Percentiles rank a stretch among this genome's conserved stretches.
These are phyloP conservation scores for Drosophila lacicola DNA, from an alignment of 2,888 invertebrate species.

Conservation along the genomic window DNA sequence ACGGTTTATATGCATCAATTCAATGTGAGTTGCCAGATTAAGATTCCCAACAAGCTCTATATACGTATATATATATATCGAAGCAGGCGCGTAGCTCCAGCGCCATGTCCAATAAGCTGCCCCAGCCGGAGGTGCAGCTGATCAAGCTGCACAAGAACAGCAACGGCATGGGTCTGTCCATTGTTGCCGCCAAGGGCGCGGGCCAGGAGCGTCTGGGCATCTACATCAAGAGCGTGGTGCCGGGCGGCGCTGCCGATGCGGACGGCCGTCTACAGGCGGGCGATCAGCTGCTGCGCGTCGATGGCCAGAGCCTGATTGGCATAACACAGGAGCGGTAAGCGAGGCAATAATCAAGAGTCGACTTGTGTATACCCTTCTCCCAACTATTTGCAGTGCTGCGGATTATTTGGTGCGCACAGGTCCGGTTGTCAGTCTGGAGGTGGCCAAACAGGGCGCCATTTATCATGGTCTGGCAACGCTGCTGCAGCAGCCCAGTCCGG, in stretches of 20 bases:
- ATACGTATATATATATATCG: background rate
- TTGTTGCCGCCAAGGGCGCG: constrained; percentile 97
- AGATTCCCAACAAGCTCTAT: background rate
- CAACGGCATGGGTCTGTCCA: constrained; percentile 99
- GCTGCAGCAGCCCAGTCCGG: constrained; percentile 95
- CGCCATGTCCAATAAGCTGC: constrained; percentile 88
- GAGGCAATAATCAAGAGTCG: too few species aligned
- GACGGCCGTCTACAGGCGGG: constrained; percentile 98
- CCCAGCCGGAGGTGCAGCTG: constrained; percentile 91
- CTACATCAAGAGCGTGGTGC: constrained; percentile 99
- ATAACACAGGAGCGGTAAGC: constrained; percentile 90
- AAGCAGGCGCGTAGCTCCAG: constrained; percentile 88
- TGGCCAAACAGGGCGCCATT: constrained; percentile 98
- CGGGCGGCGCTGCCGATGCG: constrained; percentile 95
- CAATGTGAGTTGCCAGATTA: constrained; percentile 83
- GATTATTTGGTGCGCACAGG: constrained; percentile 98
- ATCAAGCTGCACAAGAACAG: constrained; percentile 97
- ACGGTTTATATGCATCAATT: constrained; percentile 95
- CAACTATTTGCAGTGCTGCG: constrained; percentile 90
- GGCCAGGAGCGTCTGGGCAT: constrained; percentile 95
- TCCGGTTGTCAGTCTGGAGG: constrained; percentile 96
- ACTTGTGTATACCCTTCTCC: background rate
- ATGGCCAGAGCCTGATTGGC: constrained; percentile 96
- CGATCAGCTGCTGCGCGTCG: constrained; percentile 98
- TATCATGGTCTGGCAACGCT: constrained; percentile 97